phyloP scores from a whole-genome alignment of 1,140 invertebrate species.

The Tetragnatha versicolor region DNA sequence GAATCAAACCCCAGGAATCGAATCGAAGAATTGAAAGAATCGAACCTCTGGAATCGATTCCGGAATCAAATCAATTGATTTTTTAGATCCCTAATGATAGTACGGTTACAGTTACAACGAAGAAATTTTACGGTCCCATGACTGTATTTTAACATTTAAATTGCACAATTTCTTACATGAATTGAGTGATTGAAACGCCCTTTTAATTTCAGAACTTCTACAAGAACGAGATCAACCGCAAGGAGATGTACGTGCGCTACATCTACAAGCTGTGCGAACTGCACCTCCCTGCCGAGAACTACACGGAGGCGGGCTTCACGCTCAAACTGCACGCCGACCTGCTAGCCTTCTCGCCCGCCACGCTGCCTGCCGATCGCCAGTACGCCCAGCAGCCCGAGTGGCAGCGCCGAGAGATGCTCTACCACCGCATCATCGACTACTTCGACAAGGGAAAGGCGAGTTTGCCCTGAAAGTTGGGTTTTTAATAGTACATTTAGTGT shows the following conservation, averaged over 20 bases:
- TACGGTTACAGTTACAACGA: no score
- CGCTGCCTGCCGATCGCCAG: slow-evolving; percentile 67
- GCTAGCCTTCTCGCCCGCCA: slow-evolving; percentile 82
- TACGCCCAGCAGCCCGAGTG: slow-evolving; percentile 76
- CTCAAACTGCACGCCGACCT: slow-evolving; percentile 92
- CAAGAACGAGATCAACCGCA: slow-evolving; percentile 90
- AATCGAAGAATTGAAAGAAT: no score
- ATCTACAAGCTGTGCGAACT: slow-evolving; percentile 96
- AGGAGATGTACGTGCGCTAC: slow-evolving; percentile 96
- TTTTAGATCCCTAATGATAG: no score
- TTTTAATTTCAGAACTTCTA: slow-evolving; percentile 84
- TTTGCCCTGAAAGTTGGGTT: no score
- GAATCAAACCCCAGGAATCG: no score
- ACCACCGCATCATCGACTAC: slow-evolving; percentile 89
- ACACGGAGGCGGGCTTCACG: slow-evolving; percentile 94
- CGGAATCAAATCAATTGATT: no score
- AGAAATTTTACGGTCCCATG: no score
- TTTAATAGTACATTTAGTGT: no score
- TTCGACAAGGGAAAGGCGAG: slow-evolving; percentile 91
- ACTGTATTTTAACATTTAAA: no score
- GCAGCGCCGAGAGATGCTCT: slow-evolving; percentile 91
- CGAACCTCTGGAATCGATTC: no score
- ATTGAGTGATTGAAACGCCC: no score
- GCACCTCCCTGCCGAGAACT: slow-evolving; percentile 92
- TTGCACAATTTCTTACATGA: no score